Percentiles rank a stretch among this genome's conserved stretches.
Conservation (phyloP, 2,113 vertebrate genomes). For the Orientallactaga bullata region DNA sequence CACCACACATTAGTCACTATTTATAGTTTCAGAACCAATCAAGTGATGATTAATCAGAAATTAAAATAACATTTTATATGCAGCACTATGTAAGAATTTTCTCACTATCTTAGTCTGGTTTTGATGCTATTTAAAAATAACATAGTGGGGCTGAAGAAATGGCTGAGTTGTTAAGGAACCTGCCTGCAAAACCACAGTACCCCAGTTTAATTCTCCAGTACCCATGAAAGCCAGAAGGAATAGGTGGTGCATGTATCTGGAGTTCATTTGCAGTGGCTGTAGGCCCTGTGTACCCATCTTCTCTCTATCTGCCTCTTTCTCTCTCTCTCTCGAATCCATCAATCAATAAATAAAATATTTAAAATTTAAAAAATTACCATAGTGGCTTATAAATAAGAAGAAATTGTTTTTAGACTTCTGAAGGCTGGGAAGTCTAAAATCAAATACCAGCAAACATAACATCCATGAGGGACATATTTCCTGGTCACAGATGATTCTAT, state of each 20-base stretch:
- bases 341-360: too few species aligned
- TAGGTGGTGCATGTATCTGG: too few species aligned
- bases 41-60: conserved; percentile 9
- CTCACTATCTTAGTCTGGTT: neutral
- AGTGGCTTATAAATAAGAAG: neutral
- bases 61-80: neutral
- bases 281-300: too few species aligned
- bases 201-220: too few species aligned
- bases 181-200: too few species aligned
- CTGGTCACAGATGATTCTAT: neutral
- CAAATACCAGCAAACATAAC: neutral
- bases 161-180: too few species aligned
- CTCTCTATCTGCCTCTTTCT: too few species aligned
- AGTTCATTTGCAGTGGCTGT: too few species aligned
- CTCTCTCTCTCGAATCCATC: neutral
- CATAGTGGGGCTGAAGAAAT: neutral
- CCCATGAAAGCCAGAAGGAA: too few species aligned
- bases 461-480: neutral
- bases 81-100: neutral
- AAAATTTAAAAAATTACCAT: neutral
- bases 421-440: neutral
- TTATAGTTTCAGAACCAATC: neutral
- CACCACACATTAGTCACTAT: neutral
- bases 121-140: neutral
- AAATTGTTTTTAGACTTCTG: neutral